Evolutionary conservation across 2,888 invertebrate species (phyloP).

Genomic region (Limulus polyphemus): DNA sequence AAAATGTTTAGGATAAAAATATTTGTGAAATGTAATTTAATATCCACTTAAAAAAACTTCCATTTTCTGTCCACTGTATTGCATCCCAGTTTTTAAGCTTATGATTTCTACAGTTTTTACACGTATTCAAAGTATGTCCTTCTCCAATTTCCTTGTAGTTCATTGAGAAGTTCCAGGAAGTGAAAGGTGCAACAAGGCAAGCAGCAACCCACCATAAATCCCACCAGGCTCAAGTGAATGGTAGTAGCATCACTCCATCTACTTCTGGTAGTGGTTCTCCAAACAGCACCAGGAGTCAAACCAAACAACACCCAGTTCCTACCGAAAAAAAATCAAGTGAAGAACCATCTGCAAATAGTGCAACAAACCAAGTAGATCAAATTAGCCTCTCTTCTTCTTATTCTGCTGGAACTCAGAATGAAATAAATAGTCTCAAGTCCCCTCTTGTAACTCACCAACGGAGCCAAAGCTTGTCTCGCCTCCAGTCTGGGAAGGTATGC

Average conservation of each 20-base stretch:
- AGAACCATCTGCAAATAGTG: not conserved
- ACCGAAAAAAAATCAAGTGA: too few relatives aligned
- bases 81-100: too few relatives aligned
- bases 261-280: constrained; percentile 24
- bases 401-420: constrained; percentile 31
- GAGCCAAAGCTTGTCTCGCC: constrained; percentile 39
- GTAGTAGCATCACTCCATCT: constrained; percentile 21
- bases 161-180: constrained; percentile 96
- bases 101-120: too few relatives aligned
- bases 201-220: constrained; percentile 28
- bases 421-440: constrained; percentile 25
- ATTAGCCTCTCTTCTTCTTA: constrained; percentile 11
- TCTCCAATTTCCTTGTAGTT: constrained; percentile 48
- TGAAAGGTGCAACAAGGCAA: constrained; percentile 75
- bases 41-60: too few relatives aligned
- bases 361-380: constrained; percentile 26
- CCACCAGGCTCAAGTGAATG: constrained; percentile 23
- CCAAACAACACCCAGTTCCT: constrained; percentile 2
- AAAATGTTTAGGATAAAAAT: too few relatives aligned
- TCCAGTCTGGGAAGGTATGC: constrained; percentile 27
- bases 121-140: too few relatives aligned
- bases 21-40: too few relatives aligned
- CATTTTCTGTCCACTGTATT: too few relatives aligned
- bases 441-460: constrained; percentile 37
- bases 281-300: constrained; percentile 37